Evolutionary conservation across 2,797 vertebrate genomes (phyloP).

Genomic region (Pseudopleuronectes americanus): DNA sequence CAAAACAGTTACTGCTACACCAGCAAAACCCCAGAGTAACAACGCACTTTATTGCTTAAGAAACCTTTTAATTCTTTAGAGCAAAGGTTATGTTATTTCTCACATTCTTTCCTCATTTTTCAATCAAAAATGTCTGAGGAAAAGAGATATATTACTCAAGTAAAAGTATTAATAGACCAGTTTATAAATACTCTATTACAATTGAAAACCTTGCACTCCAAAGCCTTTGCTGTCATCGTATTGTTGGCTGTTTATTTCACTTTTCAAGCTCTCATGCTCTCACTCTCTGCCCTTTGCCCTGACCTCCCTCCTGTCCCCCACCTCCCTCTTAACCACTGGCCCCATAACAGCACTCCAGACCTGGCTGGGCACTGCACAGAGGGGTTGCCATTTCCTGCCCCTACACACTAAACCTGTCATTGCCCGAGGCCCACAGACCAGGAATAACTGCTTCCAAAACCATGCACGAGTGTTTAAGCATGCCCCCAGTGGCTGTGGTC

Average conservation of each 20-base stretch:
- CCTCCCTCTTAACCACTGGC: conserved; percentile 26
- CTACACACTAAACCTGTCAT: conserved; percentile 64
- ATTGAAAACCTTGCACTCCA: too few relatives aligned
- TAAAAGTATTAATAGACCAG: too few relatives aligned
- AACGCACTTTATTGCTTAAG: too few relatives aligned
- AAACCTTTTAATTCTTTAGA: too few relatives aligned
- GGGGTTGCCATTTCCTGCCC: conserved; percentile 57
- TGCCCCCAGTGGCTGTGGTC: conserved; percentile 49
- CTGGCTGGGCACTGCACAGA: conserved; percentile 32
- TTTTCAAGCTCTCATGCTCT: neutral
- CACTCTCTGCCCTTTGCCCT: conserved; percentile 48
- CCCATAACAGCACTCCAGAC: conserved; percentile 37
- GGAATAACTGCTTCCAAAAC: conserved; percentile 63
- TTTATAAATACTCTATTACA: too few relatives aligned
- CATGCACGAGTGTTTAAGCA: conserved; percentile 49
- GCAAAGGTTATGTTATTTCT: too few relatives aligned
- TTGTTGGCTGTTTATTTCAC: conserved; percentile 8
- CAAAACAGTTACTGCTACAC: too few relatives aligned
- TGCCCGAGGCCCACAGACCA: conserved; percentile 49
- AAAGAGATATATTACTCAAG: too few relatives aligned
- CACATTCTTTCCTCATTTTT: too few relatives aligned
- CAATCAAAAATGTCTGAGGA: too few relatives aligned
- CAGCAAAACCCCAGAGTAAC: too few relatives aligned
- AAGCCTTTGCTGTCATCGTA: neutral
- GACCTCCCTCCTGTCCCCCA: conserved; percentile 38